A percentile compares a stretch with the other conserved stretches of the same genome.
Conservation (phyloP, 1,140 invertebrate genomes). For the Steinernema khuongi region DNA sequence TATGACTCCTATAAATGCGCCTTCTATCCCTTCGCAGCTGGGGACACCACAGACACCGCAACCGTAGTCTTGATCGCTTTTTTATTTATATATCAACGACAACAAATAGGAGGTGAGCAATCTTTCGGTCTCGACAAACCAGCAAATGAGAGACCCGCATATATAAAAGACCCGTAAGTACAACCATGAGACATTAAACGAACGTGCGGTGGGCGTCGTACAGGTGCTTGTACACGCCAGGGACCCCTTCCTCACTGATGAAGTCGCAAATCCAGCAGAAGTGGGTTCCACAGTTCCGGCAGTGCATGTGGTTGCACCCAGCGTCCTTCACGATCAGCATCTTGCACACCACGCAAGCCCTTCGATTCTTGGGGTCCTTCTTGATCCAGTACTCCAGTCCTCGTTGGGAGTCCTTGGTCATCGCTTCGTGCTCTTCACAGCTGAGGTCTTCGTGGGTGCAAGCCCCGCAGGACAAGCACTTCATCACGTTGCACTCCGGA, state of each 20-base stretch:
- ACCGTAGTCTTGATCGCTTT: too few species aligned
- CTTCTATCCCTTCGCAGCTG: too few species aligned
- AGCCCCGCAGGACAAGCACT: neutral
- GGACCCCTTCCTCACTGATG: neutral
- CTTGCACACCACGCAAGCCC: neutral
- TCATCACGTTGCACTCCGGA: neutral
- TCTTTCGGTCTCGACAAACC: too few species aligned
- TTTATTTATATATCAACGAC: too few species aligned
- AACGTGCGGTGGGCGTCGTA: neutral
- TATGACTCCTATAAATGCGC: too few species aligned
- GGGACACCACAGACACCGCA: too few species aligned
- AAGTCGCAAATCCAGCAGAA: slow-evolving; percentile 2
- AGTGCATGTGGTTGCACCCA: neutral
- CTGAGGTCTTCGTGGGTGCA: neutral
- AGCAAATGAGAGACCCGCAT: too few species aligned
- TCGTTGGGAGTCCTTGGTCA: neutral
- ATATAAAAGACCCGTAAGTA: too few species aligned
- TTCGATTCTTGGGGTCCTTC: neutral
- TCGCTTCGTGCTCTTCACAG: neutral
- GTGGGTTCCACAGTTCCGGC: neutral
- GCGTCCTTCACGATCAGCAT: neutral
- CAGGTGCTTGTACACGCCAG: neutral
- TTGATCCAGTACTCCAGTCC: neutral
- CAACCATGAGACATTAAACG: too few species aligned
- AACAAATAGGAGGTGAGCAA: too few species aligned